Evolutionary conservation across 2,113 vertebrate genomes (phyloP), one percentile per base, ranked within the genome.

Genomic region (Plecotus auritus): DNA sequence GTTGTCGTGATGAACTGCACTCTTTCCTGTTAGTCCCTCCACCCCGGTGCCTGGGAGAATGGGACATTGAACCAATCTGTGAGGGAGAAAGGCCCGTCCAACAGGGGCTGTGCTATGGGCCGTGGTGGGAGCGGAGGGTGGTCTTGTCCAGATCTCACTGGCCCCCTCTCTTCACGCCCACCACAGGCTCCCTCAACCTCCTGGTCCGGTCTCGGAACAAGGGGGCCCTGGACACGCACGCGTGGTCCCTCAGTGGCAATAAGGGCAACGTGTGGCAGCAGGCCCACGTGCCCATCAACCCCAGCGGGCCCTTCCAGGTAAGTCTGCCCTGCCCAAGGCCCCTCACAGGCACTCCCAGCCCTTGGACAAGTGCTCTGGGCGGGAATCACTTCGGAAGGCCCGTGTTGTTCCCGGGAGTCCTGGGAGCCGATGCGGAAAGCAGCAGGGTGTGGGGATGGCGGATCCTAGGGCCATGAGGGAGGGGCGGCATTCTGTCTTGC

Each of bases 291-390:
- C 99, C 99, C 94, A 99, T 99, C 97, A 99, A 98, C 96, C 99
- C 99, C 0, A 98, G 98, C 0, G 99, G 99, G 69, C 99, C 99
- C 37, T 99, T 99, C 97, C 99, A 99, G 99, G 99, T 99, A 97
- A 98, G 98, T 82, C 40, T 23, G 2, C 16, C 0, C 0, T 9
- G 40, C 13, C 47, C 30, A 0, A 22, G 14, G 70, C 23, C 5
- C 26, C 32, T 16, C 59, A 1, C 2, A 5, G 28, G 59, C 11
- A 32, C 30, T 72, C 67, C 56, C 30, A 9, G 49, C 32, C 82
- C 35, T 12, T 35, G 0, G 49, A 16, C 0, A 0, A 17, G 7
- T 12, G 59, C 32, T 18, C 2, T 17, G 45, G 47, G 18, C 26
- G 17, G 45, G 87, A 59, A 81, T 45, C 81, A 4, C 73, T 47